A percentile compares a stretch with the other conserved stretches of the same genome.
Evolutionary conservation across 2,797 vertebrate genomes (phyloP).

Genomic region (Emys orbicularis): DNA sequence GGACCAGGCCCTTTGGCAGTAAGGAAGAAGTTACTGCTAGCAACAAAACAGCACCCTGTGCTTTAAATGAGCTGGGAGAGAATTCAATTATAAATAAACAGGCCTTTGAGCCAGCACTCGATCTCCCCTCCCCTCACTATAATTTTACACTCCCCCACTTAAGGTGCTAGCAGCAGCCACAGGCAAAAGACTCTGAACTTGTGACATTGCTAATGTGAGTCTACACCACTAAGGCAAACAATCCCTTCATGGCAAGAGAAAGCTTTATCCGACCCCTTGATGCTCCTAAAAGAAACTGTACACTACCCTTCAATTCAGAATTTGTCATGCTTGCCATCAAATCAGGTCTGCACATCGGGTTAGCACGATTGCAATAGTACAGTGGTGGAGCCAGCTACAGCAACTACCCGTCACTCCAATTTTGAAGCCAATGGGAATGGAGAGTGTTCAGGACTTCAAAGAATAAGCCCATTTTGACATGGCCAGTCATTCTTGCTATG

Average conservation of each 20-base stretch:
- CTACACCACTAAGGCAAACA: background rate
- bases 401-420: background rate
- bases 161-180: background rate
- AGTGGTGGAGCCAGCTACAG: background rate
- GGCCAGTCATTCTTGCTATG: background rate
- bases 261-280: background rate
- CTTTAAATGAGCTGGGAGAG: background rate
- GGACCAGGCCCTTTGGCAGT: background rate
- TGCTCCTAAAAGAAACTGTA: background rate
- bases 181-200: background rate
- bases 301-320: background rate
- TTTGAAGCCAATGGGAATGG: background rate
- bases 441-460: background rate
- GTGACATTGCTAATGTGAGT: background rate
- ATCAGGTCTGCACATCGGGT: accelerated
- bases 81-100: background rate
- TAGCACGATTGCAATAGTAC: background rate
- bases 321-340: background rate
- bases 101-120: background rate
- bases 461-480: background rate
- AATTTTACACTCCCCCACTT: background rate
- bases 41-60: constrained; percentile 51
- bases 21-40: constrained; percentile 3
- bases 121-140: background rate
- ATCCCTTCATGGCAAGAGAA: background rate